Conservation (phyloP, 2,797 vertebrate species). For the Argentina silus region DNA sequence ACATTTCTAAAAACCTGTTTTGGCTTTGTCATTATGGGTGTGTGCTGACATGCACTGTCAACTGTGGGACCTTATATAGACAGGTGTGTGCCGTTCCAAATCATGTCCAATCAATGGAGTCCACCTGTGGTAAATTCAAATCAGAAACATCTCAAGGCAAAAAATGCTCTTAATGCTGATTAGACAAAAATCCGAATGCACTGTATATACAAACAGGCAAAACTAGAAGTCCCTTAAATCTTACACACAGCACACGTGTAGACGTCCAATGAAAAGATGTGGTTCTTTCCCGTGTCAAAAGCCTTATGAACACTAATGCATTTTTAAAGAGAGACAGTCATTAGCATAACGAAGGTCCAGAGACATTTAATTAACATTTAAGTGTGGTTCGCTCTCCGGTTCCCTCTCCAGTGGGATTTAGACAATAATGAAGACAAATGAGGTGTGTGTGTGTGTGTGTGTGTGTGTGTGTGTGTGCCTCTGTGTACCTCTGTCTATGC, state of each 20-base stretch:
- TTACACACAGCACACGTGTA: background rate
- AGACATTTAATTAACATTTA: slow-evolving; percentile 36
- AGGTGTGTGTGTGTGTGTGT: slow-evolving; percentile 9
- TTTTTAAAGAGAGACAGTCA: slow-evolving; percentile 28
- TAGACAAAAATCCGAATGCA: too few species aligned
- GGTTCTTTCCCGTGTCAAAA: background rate
- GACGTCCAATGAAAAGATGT: background rate
- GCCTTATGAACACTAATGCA: slow-evolving; percentile 10
- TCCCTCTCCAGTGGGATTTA: background rate
- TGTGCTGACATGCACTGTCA: too few species aligned
- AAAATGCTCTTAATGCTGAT: too few species aligned
- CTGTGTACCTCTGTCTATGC: background rate
- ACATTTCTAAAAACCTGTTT: too few species aligned
- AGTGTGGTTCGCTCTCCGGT: slow-evolving; percentile 24
- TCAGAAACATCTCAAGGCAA: too few species aligned
- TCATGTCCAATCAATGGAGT: too few species aligned
- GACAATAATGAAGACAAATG: slow-evolving; percentile 25
- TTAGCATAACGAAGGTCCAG: slow-evolving; percentile 32
- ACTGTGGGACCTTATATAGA: too few species aligned
- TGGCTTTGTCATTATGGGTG: too few species aligned
- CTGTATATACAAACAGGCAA: slow-evolving; percentile 45
- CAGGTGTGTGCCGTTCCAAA: too few species aligned
- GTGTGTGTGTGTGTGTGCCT: background rate
- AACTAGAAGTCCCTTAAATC: too few species aligned
- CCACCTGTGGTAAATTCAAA: too few species aligned